Base-by-base conservation (phyloP, 1,140 invertebrate genomes). In the Brachionus sp. region DNA sequence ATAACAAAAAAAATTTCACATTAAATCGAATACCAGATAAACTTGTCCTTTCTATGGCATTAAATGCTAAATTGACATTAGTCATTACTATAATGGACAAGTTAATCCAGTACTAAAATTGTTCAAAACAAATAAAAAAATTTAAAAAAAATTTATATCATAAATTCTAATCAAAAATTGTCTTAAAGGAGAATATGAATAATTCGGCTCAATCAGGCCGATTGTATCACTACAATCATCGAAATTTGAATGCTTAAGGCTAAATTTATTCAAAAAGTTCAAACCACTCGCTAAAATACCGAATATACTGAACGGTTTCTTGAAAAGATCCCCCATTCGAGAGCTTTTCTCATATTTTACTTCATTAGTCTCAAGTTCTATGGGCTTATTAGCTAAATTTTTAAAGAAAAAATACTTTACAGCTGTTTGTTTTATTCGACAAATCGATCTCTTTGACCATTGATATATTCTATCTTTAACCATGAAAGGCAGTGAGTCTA, bases 131-230 rank as follows among this genome's bases (percentile, higher is more conserved):
- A 70, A 70, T 19, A 70, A 70, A 70, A 37, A 37, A 19, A n/a
- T 70, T 70, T 70, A 70, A 39, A 70, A 70, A 70, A 70, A 70
- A 39, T 70, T 70, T 19, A 70, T 39, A 70, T 70, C 66, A 39
- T 37, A 70, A 16, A 70, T 70, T 70, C 66, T 70, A 33, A 70
- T 70, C 6, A 70, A 70, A 70, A 70, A 39, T 70, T 70, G 66
- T 37, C 66, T 37, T 6, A 70, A 70, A 35, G 66, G 66, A 9
- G 66, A 70, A 39, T 70, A 70, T 12, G 66, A 70, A 70, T 37
- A 70, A 39, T 16, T 70, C 7, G 66, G 29, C n/a, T 70, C 35
- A 1, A 70, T 16, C 1, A 70, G 35, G 9, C 33, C 37, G 13
- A 39, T 9, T 70, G 29, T 37, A n/a, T 70, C 66, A 42, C 35